Evolutionary conservation across 2,797 vertebrate species (phyloP).

Genomic region (Prunella strophiata): DNA sequence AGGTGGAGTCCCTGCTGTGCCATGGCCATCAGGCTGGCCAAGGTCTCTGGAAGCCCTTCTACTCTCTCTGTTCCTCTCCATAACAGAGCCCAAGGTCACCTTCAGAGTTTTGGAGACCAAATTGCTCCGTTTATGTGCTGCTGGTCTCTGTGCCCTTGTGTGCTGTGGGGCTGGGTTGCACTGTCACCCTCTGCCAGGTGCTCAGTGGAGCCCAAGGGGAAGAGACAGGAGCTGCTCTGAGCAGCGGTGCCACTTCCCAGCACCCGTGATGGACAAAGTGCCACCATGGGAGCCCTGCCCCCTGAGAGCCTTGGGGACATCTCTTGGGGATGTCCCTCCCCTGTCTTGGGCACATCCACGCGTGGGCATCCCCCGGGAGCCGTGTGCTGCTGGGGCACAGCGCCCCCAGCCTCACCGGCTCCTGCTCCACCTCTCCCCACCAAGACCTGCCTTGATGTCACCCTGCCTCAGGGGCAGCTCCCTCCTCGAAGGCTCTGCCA

Average conservation of each 20-base stretch:
- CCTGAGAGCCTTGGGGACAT: neutral
- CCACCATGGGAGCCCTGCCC: neutral
- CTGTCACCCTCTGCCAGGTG: neutral
- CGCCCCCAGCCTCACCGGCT: accelerated
- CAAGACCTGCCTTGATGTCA: neutral
- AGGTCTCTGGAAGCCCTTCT: neutral
- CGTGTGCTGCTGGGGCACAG: neutral
- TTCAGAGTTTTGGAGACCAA: neutral
- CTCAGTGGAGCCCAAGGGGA: neutral
- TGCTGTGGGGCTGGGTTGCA: neutral
- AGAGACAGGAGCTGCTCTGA: neutral
- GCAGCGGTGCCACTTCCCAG: neutral
- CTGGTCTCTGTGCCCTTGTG: neutral
- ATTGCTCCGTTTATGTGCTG: accelerated
- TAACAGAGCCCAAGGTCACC: neutral
- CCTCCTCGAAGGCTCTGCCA: neutral
- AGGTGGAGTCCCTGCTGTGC: neutral
- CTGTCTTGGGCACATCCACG: accelerated
- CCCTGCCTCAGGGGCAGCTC: neutral
- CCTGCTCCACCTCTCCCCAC: neutral
- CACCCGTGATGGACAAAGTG: neutral
- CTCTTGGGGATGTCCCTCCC: neutral
- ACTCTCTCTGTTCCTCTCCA: neutral
- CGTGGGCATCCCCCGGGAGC: accelerated
- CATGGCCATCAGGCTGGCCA: accelerated